Evolutionary conservation across 2,797 vertebrate genomes (phyloP).

Genomic region (Smutsia temminckii): DNA sequence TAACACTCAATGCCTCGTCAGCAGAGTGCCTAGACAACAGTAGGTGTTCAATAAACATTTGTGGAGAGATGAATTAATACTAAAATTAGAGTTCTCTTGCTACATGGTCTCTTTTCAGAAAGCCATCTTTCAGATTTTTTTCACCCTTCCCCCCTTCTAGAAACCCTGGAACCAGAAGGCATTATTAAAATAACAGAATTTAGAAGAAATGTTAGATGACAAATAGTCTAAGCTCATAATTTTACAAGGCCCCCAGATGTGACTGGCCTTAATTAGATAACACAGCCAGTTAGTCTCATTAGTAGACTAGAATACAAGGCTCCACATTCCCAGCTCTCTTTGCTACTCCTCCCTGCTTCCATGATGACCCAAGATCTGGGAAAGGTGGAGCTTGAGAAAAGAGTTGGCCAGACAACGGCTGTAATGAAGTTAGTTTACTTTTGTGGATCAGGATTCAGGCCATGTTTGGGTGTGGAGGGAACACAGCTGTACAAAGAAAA

Average conservation of each 20-base stretch:
- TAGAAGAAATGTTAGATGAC: background rate
- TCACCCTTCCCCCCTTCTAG: background rate
- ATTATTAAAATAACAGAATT: conserved; percentile 20
- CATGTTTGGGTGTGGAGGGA: conserved; percentile 68
- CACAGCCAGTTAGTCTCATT: background rate
- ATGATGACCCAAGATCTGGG: background rate
- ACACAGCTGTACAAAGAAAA: conserved; percentile 60
- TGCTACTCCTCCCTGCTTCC: background rate
- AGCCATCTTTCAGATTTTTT: background rate
- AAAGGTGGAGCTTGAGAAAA: conserved; percentile 49
- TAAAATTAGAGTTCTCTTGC: background rate
- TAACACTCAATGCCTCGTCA: background rate
- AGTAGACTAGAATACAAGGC: background rate
- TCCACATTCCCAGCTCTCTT: background rate
- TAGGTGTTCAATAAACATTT: background rate
- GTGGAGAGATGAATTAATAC: background rate
- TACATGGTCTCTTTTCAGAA: conserved; percentile 30
- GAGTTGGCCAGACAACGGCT: conserved; percentile 52
- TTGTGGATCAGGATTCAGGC: conserved; percentile 51
- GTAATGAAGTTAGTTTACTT: conserved; percentile 54
- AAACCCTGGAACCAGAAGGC: conserved; percentile 6
- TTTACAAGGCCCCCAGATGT: background rate
- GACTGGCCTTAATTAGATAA: background rate
- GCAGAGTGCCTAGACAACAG: background rate
- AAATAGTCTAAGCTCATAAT: background rate